phyloP scores from a whole-genome alignment of 1,140 invertebrate genomes.

The Eurosta solidaginis region DNA sequence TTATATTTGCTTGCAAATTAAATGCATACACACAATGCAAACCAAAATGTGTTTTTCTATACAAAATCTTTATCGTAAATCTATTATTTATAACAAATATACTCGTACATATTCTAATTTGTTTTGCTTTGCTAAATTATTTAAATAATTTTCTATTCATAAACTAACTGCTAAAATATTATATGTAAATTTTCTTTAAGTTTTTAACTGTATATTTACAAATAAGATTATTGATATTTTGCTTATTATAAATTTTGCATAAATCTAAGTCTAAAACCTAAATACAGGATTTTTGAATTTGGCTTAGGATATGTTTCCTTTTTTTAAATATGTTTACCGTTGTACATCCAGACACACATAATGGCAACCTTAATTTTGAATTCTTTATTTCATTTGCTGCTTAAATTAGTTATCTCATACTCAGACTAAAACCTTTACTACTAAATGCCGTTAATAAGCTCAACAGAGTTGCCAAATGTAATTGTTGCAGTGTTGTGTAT shows the following conservation, averaged over 20 bases:
- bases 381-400: neutral
- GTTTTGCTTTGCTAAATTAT: neutral
- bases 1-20: too few relatives aligned
- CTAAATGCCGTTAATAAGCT: neutral
- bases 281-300: conserved; percentile 18
- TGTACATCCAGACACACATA: too few relatives aligned
- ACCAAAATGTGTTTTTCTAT: too few relatives aligned
- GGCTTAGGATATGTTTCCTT: conserved; percentile 9
- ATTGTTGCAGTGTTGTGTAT: neutral
- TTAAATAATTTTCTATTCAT: conserved; percentile 6
- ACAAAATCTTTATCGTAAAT: too few relatives aligned
- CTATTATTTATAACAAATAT: too few relatives aligned
- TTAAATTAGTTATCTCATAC: conserved; percentile 7
- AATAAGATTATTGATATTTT: neutral
- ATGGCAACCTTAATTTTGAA: neutral
- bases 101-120: neutral
- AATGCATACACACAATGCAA: too few relatives aligned
- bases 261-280: conserved; percentile 12
- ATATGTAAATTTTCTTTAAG: conserved; percentile 3
- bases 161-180: conserved; percentile 17
- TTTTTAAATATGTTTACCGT: neutral
- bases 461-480: neutral
- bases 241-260: neutral
- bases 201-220: neutral
- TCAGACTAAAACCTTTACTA: neutral